Percentiles rank a stretch among this genome's conserved stretches.
Conservation (phyloP, 1,140 invertebrate species). For the Calephelis nemesis region DNA sequence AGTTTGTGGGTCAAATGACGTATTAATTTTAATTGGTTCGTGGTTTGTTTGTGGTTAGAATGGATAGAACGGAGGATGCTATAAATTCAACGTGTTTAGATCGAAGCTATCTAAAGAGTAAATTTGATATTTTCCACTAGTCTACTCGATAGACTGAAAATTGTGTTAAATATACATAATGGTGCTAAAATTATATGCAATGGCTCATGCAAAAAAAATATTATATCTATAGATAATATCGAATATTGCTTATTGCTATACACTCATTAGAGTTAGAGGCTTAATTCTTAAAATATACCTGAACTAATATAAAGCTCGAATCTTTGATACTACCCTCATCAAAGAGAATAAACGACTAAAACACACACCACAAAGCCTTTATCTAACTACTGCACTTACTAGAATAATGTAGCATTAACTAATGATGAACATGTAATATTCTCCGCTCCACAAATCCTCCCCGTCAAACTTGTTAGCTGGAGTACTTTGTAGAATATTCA, state of each 20-base stretch:
- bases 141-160: no score
- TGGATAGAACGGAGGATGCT: no score
- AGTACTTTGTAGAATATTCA: slow-evolving; percentile 54
- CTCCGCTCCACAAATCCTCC: slow-evolving; percentile 27
- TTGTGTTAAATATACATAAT: background rate
- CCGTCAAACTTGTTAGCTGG: slow-evolving; percentile 46
- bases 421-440: slow-evolving; percentile 19
- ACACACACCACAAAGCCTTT: background rate
- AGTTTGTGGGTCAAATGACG: slow-evolving; percentile 14
- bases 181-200: background rate
- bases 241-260: no score
- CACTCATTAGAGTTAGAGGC: no score
- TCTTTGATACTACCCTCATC: background rate
- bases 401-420: slow-evolving; percentile 10
- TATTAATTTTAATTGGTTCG: background rate
- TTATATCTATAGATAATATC: background rate
- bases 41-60: no score
- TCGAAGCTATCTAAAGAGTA: no score
- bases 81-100: no score
- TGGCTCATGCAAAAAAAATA: background rate
- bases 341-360: background rate
- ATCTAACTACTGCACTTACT: background rate
- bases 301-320: no score
- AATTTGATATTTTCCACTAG: no score
- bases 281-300: no score